Evolutionary conservation across 2,888 invertebrate genomes (phyloP).

Genomic region (Drosophila affinis): DNA sequence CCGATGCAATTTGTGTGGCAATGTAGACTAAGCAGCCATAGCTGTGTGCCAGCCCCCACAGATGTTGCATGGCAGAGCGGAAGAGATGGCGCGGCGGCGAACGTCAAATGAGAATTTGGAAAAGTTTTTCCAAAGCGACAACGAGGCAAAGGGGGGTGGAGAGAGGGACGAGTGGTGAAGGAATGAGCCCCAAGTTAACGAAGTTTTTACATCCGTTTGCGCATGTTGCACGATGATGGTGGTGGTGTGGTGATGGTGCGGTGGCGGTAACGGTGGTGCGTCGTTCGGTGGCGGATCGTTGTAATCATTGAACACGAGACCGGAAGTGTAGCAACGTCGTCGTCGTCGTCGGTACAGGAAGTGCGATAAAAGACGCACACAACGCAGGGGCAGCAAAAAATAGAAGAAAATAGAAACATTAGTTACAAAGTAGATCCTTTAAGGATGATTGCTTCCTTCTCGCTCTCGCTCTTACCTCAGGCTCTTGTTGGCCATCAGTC

Average conservation of each 20-base stretch:
- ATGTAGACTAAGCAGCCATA: conserved; percentile 93
- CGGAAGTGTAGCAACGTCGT: conserved; percentile 80
- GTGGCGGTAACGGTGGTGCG: neutral
- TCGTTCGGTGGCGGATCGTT: conserved; percentile 58
- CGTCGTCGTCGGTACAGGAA: conserved; percentile 80
- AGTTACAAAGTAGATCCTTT: conserved; percentile 4
- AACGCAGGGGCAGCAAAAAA: conserved; percentile 49
- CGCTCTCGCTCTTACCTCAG: conserved; percentile 86
- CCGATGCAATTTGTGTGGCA: conserved; percentile 94
- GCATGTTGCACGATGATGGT: conserved; percentile 59
- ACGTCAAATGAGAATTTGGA: conserved; percentile 68
- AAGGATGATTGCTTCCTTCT: neutral
- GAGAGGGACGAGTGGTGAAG: no score
- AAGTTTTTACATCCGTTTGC: conserved; percentile 80
- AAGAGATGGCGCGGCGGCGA: conserved; percentile 52
- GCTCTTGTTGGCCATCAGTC: conserved; percentile 85
- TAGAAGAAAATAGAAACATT: conserved; percentile 28
- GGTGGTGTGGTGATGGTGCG: conserved; percentile 37
- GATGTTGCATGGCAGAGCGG: conserved; percentile 26
- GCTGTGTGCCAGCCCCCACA: conserved; percentile 83
- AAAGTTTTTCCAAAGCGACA: conserved; percentile 65
- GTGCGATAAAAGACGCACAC: conserved; percentile 76
- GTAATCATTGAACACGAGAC: conserved; percentile 80
- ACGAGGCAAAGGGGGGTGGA: conserved; percentile 23
- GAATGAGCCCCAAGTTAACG: conserved; percentile 70